Evolutionary conservation across 1,140 invertebrate species (phyloP), one percentile per base, ranked within the genome.

Genomic region (Cotesia typhae): DNA sequence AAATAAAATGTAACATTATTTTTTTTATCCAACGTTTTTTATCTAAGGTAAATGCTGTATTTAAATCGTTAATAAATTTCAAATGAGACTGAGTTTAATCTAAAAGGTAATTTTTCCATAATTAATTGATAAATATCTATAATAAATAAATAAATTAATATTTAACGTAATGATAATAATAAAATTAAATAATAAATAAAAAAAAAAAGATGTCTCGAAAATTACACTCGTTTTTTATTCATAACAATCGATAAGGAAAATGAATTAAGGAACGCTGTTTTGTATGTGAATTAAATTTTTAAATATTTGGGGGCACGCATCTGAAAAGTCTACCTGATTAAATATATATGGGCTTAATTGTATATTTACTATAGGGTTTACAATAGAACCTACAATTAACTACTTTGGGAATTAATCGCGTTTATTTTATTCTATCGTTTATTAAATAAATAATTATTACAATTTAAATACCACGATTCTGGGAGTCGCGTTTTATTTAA

Each of bases 281-380:
- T n/a, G 63, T 38, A 65, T 14, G 36, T 65, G 20, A n/a, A 14
- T 55, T 55, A 55, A 55, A 17, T 10, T 37, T 7, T 17, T 41
- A 36, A 66, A 38, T 51, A 52, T 41, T 53, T 14, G 79, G 84
- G 84, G 83, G 81, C 79, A 81, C 78, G 74, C 74, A 79, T 83
- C 84, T 85, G 84, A 86, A 85, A 84, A 85, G 83, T 86, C 83
- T 86, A 86, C 84, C 84, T 86, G 84, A 86, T 86, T 86, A 86
- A 86, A 86, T 85, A 84, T 85, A 84, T 86, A 86, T 86, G 84
- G 82, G 82, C 5, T 86, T 85, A 85, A 86, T 86, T 86, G 80
- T 85, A 85, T 85, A 85, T 86, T 84, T 82, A 85, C 82, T 84
- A 81, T 84, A 86, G 84, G 83, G 83, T 85, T 85, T 84, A 86